phyloP scores from a whole-genome alignment of 2,888 invertebrate genomes.

The Phengaris alcon region DNA sequence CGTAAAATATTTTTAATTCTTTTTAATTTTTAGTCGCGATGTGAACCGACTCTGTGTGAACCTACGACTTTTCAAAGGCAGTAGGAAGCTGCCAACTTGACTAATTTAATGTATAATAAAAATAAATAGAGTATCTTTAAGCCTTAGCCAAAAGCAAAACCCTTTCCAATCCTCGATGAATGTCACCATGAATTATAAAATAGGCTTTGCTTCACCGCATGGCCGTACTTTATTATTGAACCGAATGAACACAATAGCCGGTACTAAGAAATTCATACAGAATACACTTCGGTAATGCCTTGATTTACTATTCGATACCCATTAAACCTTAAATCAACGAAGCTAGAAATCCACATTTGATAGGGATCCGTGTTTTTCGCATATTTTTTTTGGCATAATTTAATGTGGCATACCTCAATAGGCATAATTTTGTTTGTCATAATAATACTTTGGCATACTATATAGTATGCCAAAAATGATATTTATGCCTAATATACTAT shows the following conservation, averaged over 20 bases:
- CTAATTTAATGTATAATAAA: too few species aligned
- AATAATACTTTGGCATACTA: too few species aligned
- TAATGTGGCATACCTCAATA: too few species aligned
- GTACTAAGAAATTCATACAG: slow-evolving; percentile 1
- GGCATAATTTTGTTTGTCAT: too few species aligned
- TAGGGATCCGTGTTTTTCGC: too few species aligned
- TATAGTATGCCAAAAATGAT: too few species aligned
- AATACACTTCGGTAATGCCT: background rate
- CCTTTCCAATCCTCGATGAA: background rate
- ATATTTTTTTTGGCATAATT: too few species aligned
- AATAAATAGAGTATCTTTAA: too few species aligned
- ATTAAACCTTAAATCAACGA: background rate
- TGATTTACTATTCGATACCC: background rate
- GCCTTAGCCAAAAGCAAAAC: background rate
- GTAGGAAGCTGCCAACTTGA: background rate
- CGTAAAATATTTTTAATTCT: too few species aligned
- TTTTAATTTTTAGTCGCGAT: too few species aligned
- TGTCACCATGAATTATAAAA: slow-evolving; percentile 8
- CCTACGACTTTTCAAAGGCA: background rate
- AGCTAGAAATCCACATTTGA: background rate
- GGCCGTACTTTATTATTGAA: slow-evolving; percentile 1
- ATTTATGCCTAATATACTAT: too few species aligned
- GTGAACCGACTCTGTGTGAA: background rate
- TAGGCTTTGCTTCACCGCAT: slow-evolving; percentile 10
- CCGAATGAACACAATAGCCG: background rate